Percentiles rank a stretch among this genome's conserved stretches.
These are phyloP conservation scores for Xylophagus ater DNA, from an alignment of 2,888 invertebrate species.

Conservation along the genomic window DNA sequence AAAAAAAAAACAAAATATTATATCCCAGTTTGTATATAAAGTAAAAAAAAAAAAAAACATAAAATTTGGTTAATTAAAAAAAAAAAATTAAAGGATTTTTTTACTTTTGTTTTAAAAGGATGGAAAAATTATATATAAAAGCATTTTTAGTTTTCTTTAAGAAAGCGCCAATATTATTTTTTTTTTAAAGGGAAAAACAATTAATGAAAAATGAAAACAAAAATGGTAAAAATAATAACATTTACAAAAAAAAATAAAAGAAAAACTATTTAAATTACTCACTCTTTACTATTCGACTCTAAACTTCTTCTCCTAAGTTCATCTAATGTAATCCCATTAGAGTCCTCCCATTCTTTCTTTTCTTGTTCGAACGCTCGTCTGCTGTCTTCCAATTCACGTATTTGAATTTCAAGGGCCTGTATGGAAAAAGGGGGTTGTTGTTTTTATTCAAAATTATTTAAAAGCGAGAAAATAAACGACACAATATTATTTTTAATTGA, in stretches of 20 bases:
- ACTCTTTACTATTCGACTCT: slow-evolving; percentile 84
- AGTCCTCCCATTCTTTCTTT: slow-evolving; percentile 79
- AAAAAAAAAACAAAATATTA: too few relatives aligned
- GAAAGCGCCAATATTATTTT: too few relatives aligned
- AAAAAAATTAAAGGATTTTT: background rate
- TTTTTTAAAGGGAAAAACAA: slow-evolving; percentile 3
- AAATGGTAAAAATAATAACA: slow-evolving; percentile 1
- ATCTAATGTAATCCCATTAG: slow-evolving; percentile 78
- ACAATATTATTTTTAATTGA: too few relatives aligned
- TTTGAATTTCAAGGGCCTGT: slow-evolving; percentile 68
- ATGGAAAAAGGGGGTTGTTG: slow-evolving; percentile 29
- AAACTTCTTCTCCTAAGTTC: slow-evolving; percentile 77
- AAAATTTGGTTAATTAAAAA: too few relatives aligned
- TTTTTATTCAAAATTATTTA: background rate
- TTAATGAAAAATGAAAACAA: slow-evolving; percentile 5
- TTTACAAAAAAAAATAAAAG: background rate
- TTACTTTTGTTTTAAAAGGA: too few relatives aligned
- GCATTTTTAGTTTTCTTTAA: too few relatives aligned
- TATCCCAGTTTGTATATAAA: slow-evolving; percentile 18
- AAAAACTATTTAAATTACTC: slow-evolving; percentile 35
- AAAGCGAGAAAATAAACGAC: too few relatives aligned
- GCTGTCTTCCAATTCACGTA: slow-evolving; percentile 84
- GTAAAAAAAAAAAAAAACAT: too few relatives aligned
- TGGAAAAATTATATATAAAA: too few relatives aligned
- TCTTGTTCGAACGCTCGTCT: slow-evolving; percentile 75